These are phyloP conservation scores for Schizothorax lantsangensis DNA, from an alignment of 2,797 vertebrate genomes.

Conservation along the genomic window DNA sequence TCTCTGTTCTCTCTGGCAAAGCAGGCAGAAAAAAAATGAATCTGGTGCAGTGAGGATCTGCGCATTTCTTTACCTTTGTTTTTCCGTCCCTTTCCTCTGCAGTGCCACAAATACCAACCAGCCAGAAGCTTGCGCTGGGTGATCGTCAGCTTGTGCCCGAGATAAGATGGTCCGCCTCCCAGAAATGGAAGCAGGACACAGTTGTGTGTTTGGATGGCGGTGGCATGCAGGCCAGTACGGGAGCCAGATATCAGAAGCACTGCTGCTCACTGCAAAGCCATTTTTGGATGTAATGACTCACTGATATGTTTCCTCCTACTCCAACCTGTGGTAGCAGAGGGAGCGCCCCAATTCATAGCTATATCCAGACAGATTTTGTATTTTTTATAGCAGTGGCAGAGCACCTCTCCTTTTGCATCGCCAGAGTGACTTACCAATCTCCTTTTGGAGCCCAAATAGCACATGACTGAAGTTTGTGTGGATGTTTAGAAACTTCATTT, in stretches of 20 bases:
- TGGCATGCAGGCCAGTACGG: background rate
- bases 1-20: slow-evolving; percentile 45
- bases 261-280: slow-evolving; percentile 49
- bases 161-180: slow-evolving; percentile 39
- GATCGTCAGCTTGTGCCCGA: slow-evolving; percentile 20
- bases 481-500: slow-evolving; percentile 23
- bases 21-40: slow-evolving; percentile 41
- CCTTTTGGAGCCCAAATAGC: slow-evolving; percentile 8
- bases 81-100: slow-evolving; percentile 14
- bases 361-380: slow-evolving; percentile 7
- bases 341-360: slow-evolving; percentile 41
- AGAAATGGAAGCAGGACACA: slow-evolving; percentile 43
- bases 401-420: slow-evolving; percentile 1
- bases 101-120: slow-evolving; percentile 54
- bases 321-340: slow-evolving; percentile 41
- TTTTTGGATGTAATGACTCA: slow-evolving; percentile 60
- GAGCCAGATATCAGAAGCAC: slow-evolving; percentile 54
- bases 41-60: slow-evolving; percentile 38
- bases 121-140: slow-evolving; percentile 36
- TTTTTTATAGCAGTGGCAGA: slow-evolving; percentile 10
- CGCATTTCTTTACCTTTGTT: slow-evolving; percentile 32
- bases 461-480: slow-evolving; percentile 3
- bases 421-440: background rate
- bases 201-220: slow-evolving; percentile 7
- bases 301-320: slow-evolving; percentile 48